phyloP scores from a whole-genome alignment of 2,113 vertebrate species.

The Prolemur simus region DNA sequence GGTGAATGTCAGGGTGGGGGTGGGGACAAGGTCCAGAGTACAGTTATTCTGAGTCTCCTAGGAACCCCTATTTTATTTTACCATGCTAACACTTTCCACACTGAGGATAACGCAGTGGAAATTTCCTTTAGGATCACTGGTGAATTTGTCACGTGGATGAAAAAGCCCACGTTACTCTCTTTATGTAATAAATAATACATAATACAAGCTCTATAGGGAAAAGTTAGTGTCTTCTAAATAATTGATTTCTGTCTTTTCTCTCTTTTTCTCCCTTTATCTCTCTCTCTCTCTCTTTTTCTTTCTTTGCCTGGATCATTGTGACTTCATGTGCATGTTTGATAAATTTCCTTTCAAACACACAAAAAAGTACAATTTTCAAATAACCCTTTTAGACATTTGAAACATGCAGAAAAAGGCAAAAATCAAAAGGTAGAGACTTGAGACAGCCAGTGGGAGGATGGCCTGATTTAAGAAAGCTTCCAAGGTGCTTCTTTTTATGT shows the following conservation, averaged over 20 bases:
- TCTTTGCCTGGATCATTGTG: neutral
- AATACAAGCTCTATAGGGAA: neutral
- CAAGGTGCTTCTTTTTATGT: neutral
- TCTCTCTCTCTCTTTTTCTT: neutral
- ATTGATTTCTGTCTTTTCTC: neutral
- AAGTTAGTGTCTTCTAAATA: constrained; percentile 32
- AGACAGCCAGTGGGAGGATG: neutral
- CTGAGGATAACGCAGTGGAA: neutral
- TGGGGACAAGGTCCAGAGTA: neutral
- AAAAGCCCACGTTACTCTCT: neutral
- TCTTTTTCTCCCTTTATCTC: no score
- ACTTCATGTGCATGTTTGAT: neutral
- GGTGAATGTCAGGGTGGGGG: no score
- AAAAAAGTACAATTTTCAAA: neutral
- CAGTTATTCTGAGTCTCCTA: neutral
- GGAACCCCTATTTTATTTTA: neutral
- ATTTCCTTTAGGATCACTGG: neutral
- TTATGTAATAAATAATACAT: neutral
- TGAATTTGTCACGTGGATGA: neutral
- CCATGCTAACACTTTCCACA: neutral
- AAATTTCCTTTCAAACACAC: constrained; percentile 19
- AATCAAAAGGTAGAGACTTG: neutral
- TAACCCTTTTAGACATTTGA: neutral
- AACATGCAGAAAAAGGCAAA: constrained; percentile 10
- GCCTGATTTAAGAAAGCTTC: neutral